phyloP scores from a whole-genome alignment of 2,888 invertebrate genomes.

The Brenthis hecate region DNA sequence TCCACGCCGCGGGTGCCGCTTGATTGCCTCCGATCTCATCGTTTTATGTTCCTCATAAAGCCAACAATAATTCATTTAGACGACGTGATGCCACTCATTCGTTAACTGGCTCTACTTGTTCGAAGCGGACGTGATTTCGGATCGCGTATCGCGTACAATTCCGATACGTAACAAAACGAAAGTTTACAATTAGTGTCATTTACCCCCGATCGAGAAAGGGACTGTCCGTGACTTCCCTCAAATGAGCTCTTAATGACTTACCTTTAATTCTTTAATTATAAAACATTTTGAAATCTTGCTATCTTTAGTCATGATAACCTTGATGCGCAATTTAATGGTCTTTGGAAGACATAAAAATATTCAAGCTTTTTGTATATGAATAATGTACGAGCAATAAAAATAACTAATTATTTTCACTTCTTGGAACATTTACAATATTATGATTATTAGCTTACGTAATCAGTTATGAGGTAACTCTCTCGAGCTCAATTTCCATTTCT shows the following conservation, averaged over 20 bases:
- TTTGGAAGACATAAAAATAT: slow-evolving; percentile 36
- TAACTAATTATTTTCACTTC: slow-evolving; percentile 31
- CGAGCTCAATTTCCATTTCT: slow-evolving; percentile 54
- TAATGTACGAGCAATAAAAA: slow-evolving; percentile 34
- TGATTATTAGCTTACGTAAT: slow-evolving; percentile 34
- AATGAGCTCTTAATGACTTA: slow-evolving; percentile 37
- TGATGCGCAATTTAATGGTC: slow-evolving; percentile 34
- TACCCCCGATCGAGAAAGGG: slow-evolving; percentile 34
- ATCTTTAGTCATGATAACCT: slow-evolving; percentile 37
- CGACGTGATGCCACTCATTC: slow-evolving; percentile 81
- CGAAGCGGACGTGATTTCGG: slow-evolving; percentile 57
- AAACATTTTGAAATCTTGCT: slow-evolving; percentile 35
- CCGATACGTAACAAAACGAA: slow-evolving; percentile 37
- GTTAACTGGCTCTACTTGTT: slow-evolving; percentile 73
- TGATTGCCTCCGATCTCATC: slow-evolving; percentile 82
- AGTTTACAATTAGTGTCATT: slow-evolving; percentile 39
- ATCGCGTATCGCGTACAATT: slow-evolving; percentile 35
- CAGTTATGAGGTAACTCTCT: slow-evolving; percentile 45
- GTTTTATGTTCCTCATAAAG: slow-evolving; percentile 80
- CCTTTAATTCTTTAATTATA: slow-evolving; percentile 39
- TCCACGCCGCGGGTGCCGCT: slow-evolving; percentile 76
- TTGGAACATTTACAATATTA: slow-evolving; percentile 29
- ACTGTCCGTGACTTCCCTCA: slow-evolving; percentile 34
- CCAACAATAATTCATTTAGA: slow-evolving; percentile 82
- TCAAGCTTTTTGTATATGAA: slow-evolving; percentile 31